Conservation (phyloP, 2,888 invertebrate genomes). For the Dioctria linearis region DNA sequence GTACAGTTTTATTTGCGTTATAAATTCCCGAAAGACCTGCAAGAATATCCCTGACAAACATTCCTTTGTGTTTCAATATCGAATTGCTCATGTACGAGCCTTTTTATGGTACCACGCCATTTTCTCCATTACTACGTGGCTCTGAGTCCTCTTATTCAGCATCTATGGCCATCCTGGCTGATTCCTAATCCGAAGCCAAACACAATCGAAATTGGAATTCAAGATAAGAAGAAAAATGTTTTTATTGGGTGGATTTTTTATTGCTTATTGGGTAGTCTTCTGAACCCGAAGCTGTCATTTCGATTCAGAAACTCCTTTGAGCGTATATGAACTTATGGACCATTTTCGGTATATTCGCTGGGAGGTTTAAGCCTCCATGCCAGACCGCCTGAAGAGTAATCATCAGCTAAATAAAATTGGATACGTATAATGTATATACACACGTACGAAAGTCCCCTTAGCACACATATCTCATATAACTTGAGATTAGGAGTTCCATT, state of each 20-base stretch:
- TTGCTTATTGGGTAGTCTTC: conserved; percentile 56
- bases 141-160: conserved; percentile 48
- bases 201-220: conserved; percentile 58
- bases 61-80: conserved; percentile 41
- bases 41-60: conserved; percentile 49
- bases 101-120: conserved; percentile 50
- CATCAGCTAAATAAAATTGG: conserved; percentile 35
- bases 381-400: background rate
- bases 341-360: background rate
- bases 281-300: conserved; percentile 41
- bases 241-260: conserved; percentile 57
- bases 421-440: background rate
- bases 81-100: conserved; percentile 24
- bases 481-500: background rate
- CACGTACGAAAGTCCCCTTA: background rate
- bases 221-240: conserved; percentile 58
- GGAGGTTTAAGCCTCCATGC: conserved; percentile 6
- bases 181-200: conserved; percentile 54
- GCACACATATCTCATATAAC: background rate
- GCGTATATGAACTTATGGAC: conserved; percentile 44
- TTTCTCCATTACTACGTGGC: conserved; percentile 48
- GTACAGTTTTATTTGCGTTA: conserved; percentile 49
- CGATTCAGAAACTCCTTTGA: conserved; percentile 3
- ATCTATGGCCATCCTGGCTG: conserved; percentile 38
- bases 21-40: conserved; percentile 49